A percentile compares a stretch with the other conserved stretches of the same genome.
These are phyloP conservation scores for Octomys mimax DNA, from an alignment of 2,797 vertebrate genomes.

Conservation along the genomic window DNA sequence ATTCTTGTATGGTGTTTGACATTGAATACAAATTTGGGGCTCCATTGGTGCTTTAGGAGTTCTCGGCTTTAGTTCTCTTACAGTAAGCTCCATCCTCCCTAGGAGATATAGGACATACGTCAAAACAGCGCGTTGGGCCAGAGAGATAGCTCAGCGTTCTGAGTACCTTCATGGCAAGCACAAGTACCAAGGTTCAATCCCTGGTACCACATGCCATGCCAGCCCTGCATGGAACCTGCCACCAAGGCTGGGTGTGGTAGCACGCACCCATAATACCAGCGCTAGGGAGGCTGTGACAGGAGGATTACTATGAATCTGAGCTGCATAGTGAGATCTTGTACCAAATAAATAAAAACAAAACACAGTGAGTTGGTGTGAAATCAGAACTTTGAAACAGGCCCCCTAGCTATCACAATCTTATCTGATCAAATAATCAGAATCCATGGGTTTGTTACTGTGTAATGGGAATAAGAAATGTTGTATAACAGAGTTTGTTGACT, in stretches of 20 bases:
- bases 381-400: not conserved
- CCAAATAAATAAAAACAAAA: too few species aligned
- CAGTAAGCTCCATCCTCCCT: not conserved
- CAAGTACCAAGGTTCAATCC: too few species aligned
- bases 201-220: too few species aligned
- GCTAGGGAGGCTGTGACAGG: too few species aligned
- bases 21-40: conserved; percentile 51
- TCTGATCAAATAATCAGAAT: not conserved
- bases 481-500: not conserved
- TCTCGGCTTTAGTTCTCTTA: conserved; percentile 29
- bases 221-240: too few species aligned
- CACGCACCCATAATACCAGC: too few species aligned
- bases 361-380: not conserved
- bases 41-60: not conserved
- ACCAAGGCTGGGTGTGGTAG: too few species aligned
- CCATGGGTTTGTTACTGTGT: not conserved
- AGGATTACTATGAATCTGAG: too few species aligned
- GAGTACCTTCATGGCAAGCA: too few species aligned
- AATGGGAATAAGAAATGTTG: conserved; percentile 18
- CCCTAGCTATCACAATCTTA: not conserved
- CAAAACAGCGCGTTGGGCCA: not conserved
- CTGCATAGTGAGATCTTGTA: too few species aligned
- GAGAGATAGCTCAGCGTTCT: too few species aligned
- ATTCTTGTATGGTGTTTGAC: conserved; percentile 8
- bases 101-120: not conserved